These are phyloP conservation scores for Aurelia sp. DNA, from an alignment of 30 jellyfish, hydroid and myxozoan genomes.

Conservation along the genomic window DNA sequence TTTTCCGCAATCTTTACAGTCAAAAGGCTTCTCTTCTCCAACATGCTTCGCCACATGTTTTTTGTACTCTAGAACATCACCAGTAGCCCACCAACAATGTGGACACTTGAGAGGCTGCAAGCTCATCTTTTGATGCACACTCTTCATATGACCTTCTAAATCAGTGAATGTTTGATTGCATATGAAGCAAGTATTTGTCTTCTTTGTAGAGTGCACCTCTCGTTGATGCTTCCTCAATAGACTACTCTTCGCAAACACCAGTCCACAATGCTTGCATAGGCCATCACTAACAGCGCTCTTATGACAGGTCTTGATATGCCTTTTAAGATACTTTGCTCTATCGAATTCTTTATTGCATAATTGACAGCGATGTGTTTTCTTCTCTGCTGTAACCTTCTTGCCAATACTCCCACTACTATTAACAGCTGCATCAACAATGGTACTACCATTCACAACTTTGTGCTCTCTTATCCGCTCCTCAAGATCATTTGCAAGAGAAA, in stretches of 20 bases:
- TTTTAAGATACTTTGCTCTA: not conserved
- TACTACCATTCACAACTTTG: not conserved
- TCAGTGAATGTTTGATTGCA: constrained; percentile 1
- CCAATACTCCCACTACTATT: not conserved
- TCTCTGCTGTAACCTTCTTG: not conserved
- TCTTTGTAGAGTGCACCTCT: not conserved
- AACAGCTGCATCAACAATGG: not conserved
- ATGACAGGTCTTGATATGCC: constrained; percentile 3
- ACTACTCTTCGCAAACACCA: not conserved
- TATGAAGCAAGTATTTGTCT: not conserved
- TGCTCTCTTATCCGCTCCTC: constrained; percentile 5
- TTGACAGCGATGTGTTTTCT: not conserved
- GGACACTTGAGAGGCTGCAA: constrained; percentile 12
- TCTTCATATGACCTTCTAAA: constrained; percentile 21
- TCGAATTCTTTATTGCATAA: not conserved
- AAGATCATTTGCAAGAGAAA: constrained; percentile 12
- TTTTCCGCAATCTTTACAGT: constrained; percentile 6
- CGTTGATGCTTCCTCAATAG: not conserved
- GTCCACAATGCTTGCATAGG: not conserved
- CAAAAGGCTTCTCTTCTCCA: constrained; percentile 17
- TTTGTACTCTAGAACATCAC: not conserved
- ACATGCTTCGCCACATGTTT: constrained; percentile 20
- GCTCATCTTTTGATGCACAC: constrained; percentile 20
- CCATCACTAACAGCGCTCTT: not conserved
- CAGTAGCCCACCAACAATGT: constrained; percentile 38